A percentile compares a stretch with the other conserved stretches of the same genome.
Conservation (phyloP, 2,113 vertebrate species). For the Cepphus grylle region DNA sequence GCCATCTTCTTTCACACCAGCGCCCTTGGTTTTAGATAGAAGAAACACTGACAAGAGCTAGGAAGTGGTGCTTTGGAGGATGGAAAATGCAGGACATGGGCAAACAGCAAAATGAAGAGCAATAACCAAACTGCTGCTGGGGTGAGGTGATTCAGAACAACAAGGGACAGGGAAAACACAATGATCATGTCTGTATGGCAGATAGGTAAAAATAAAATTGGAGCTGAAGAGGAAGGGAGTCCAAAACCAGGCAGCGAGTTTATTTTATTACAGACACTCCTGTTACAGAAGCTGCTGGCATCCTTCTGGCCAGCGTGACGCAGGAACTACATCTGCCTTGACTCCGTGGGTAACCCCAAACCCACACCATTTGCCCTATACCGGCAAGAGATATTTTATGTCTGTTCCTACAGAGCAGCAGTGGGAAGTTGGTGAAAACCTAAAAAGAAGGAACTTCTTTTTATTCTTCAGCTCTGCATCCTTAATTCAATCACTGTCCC, state of each 20-base stretch:
- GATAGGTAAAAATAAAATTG: neutral
- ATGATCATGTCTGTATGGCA: fast-evolving
- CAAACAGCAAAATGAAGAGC: neutral
- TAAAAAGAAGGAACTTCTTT: neutral
- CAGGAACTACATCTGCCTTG: neutral
- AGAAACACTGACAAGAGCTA: neutral
- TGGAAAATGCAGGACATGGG: neutral
- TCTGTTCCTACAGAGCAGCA: neutral
- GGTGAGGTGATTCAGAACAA: neutral
- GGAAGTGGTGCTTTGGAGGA: neutral
- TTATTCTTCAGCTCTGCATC: neutral
- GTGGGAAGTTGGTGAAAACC: neutral
- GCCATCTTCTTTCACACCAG: neutral
- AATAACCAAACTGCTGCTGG: neutral
- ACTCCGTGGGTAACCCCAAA: neutral
- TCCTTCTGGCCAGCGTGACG: neutral
- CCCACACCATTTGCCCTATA: too few relatives aligned
- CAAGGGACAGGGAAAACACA: neutral
- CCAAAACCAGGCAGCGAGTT: neutral
- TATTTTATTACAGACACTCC: neutral
- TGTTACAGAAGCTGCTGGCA: neutral
- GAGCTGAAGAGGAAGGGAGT: neutral
- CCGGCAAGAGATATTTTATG: neutral
- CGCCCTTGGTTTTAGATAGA: neutral
- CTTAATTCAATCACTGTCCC: slow-evolving; percentile 6